phyloP scores from a whole-genome alignment of 2,797 vertebrate genomes.

The Austrolebias charrua region DNA sequence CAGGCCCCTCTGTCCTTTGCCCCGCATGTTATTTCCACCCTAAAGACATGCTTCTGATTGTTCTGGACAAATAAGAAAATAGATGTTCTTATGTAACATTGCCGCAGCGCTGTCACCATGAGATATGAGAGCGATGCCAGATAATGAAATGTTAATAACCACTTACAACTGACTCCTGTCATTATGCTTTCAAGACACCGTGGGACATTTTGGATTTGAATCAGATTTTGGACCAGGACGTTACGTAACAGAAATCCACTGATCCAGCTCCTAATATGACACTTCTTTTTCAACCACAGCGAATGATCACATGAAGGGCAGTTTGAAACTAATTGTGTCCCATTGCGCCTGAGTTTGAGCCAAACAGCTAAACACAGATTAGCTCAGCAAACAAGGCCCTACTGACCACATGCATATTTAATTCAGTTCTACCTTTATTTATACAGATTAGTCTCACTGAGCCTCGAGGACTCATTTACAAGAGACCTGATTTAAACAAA shows the following conservation, averaged over 20 bases:
- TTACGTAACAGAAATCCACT: conserved; percentile 37
- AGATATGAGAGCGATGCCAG: conserved; percentile 33
- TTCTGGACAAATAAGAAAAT: conserved; percentile 45
- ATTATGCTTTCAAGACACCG: conserved; percentile 45
- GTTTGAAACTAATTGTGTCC: conserved; percentile 9
- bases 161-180: conserved; percentile 59
- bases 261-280: no score
- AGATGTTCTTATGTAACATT: conserved; percentile 57
- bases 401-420: background rate
- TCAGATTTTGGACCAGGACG: conserved; percentile 21
- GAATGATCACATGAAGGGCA: conserved; percentile 16
- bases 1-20: conserved; percentile 10
- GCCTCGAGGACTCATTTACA: no score
- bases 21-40: conserved; percentile 31
- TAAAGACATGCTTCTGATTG: conserved; percentile 34
- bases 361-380: background rate
- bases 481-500: no score
- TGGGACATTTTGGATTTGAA: conserved; percentile 29
- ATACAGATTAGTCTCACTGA: no score
- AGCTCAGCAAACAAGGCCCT: background rate
- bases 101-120: conserved; percentile 26
- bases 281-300: background rate
- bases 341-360: background rate
- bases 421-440: no score
- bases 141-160: conserved; percentile 63